phyloP scores from a whole-genome alignment of 2,888 invertebrate species.

The Didymodactylos carnosus region DNA sequence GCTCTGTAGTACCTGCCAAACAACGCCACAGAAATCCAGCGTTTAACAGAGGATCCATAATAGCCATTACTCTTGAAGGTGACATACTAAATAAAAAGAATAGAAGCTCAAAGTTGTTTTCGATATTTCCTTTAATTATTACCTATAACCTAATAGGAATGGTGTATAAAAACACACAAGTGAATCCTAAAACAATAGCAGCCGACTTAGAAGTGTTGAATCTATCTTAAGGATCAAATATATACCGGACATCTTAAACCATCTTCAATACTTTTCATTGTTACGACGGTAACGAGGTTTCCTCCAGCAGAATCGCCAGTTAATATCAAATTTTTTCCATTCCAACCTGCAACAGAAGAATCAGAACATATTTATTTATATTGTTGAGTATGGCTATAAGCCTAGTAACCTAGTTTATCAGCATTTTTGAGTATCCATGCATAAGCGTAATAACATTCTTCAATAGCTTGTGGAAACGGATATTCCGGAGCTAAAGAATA shows the following conservation, averaged over 20 bases:
- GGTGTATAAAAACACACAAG: slow-evolving; percentile 75
- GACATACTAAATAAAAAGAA: slow-evolving; percentile 19
- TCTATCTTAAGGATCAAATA: too few species aligned
- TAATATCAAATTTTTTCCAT: slow-evolving; percentile 37
- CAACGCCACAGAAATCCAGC: slow-evolving; percentile 9
- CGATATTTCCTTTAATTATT: background rate
- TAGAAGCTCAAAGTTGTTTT: background rate
- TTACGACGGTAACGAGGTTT: slow-evolving; percentile 60
- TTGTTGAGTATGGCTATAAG: too few species aligned
- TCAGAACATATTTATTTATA: too few species aligned
- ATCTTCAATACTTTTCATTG: slow-evolving; percentile 54
- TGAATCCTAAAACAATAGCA: slow-evolving; percentile 39
- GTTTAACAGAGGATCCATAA: slow-evolving; percentile 11
- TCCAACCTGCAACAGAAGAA: too few species aligned
- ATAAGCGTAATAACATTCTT: slow-evolving; percentile 79
- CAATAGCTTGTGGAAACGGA: slow-evolving; percentile 76
- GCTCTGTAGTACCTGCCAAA: background rate
- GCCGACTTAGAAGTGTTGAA: too few species aligned
- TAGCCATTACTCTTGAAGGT: slow-evolving; percentile 5
- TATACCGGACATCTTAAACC: slow-evolving; percentile 33
- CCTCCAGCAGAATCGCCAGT: slow-evolving; percentile 89
- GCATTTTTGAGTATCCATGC: slow-evolving; percentile 74
- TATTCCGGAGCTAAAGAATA: slow-evolving; percentile 85
- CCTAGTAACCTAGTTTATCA: slow-evolving; percentile 40
- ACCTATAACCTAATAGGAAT: slow-evolving; percentile 58